Conservation (phyloP, 1,140 invertebrate genomes). For the Sogatella furcifera region DNA sequence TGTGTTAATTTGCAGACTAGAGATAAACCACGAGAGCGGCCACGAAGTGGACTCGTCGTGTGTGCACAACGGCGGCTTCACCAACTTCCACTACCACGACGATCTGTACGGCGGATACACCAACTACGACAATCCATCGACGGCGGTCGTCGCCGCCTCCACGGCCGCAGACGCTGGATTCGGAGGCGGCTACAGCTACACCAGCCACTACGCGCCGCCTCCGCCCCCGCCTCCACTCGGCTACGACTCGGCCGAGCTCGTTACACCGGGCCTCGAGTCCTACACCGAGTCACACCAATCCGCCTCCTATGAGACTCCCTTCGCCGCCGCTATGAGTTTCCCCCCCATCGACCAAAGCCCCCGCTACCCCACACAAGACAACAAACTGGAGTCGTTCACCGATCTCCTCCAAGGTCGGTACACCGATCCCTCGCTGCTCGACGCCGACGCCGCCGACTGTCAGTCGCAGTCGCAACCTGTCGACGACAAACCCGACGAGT, state of each 20-base stretch:
- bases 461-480: background rate
- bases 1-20: background rate
- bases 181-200: constrained; percentile 26
- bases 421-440: constrained; percentile 8
- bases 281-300: background rate
- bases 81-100: constrained; percentile 45
- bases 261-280: constrained; percentile 4
- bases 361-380: background rate
- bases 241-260: constrained; percentile 6
- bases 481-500: constrained; percentile 30
- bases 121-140: background rate
- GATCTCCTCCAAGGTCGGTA: constrained; percentile 50
- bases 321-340: background rate
- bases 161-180: constrained; percentile 22
- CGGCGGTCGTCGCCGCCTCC: constrained; percentile 27
- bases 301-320: constrained; percentile 6
- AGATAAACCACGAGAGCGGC: constrained; percentile 30
- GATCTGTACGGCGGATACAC: background rate
- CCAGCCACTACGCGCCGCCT: constrained; percentile 13
- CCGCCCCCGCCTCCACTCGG: background rate
- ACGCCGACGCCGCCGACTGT: background rate
- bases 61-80: constrained; percentile 46
- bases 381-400: constrained; percentile 50
- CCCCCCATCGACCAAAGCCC: background rate
- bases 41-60: constrained; percentile 48